Base-by-base conservation (phyloP, 1,140 invertebrate species). In the Aphelenchoides avenae region DNA sequence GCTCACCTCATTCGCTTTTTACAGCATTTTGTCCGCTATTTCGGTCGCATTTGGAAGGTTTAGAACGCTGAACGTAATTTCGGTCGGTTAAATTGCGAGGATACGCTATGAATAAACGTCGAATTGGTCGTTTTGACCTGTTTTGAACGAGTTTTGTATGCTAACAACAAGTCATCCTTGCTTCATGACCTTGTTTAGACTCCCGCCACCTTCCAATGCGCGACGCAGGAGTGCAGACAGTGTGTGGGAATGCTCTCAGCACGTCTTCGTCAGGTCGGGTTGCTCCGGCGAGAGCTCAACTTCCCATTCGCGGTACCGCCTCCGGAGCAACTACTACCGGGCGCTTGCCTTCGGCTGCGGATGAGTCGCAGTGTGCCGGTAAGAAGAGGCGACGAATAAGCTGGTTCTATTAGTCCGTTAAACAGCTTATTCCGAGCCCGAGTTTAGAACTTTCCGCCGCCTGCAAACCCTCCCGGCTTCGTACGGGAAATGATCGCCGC, bases 231-330 rank as follows among this genome's bases (percentile, higher is more conserved):
- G 33, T 67, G 65, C 30, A 51, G 61, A n/a, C 67, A 67, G 49
- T 67, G 65, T 43, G 65, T 66, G 15, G 65, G 55, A 48, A 70
- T 67, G 31, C 39, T 67, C 29, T 44, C 67, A n/a, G 20, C 61
- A n/a, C 42, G 65, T 18, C 30, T 67, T 5, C 68, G 69, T 11
- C 65, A 67, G 39, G 43, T 70, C 22, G 65, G 65, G 9, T 15
- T 71, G 3, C 18, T 71, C 24, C 34, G 27, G 26, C 36, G 52
- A 31, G 9, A 24, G 11, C 53, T 37, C 3, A 50, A 27, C 7
- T 71, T 66, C 33, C 29, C 59, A 7, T 67, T 67, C 37, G 36
- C 59, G 18, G 22, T 67, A 31, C 65, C 65, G 5, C 27, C 24
- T 24, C 9, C 58, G 4, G 46, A 66, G 39, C 27, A 68, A 51